Evolutionary conservation across 2,888 invertebrate species (phyloP), one percentile per base, ranked within the genome.

Genomic region (Macaria notata): DNA sequence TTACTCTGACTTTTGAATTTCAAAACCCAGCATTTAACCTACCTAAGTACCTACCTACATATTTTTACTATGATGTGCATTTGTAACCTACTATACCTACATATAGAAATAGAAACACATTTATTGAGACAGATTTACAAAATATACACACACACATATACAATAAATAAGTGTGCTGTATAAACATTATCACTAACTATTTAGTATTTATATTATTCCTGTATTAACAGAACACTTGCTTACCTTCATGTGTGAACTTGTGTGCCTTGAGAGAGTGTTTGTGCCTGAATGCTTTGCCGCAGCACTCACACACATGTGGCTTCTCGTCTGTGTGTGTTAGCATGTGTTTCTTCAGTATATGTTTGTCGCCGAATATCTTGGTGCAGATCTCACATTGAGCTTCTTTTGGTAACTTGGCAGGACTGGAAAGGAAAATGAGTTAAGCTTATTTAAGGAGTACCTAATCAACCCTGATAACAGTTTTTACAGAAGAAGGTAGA

Each of bases 211-310:
- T 2, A 19, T 19, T 19, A 19, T 19, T 19, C 19, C 19, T 19
- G 19, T 19, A 19, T 19, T 19, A 19, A 19, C 19, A 19, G 19
- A 19, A 19, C 2, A 19, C 19, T 19, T 19, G 41, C 46, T 54
- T 46, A 52, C 59, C 57, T 9, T 43, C 47, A 19, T 65, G 65
- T 9, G 54, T 47, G 39, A 61, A 31, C 47, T 59, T 49, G 9
- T 65, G 65, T 9, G 50, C 47, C 5, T 47, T 59, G 9, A 65
- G 36, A 4, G 56, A 48, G 8, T 57, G 55, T 3, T 45, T 41
- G 31, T 66, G 61, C 6, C 59, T 49, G 52, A 59, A 66, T 0
- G 49, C 6, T 45, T 61, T 61, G 4, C 61, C 66, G 42, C 66
- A 66, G 9, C 56, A 46, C 0, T 33, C 8, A 29, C 63, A 63